Conservation (phyloP, 1,140 invertebrate genomes). For the Eubasilissa regina region DNA sequence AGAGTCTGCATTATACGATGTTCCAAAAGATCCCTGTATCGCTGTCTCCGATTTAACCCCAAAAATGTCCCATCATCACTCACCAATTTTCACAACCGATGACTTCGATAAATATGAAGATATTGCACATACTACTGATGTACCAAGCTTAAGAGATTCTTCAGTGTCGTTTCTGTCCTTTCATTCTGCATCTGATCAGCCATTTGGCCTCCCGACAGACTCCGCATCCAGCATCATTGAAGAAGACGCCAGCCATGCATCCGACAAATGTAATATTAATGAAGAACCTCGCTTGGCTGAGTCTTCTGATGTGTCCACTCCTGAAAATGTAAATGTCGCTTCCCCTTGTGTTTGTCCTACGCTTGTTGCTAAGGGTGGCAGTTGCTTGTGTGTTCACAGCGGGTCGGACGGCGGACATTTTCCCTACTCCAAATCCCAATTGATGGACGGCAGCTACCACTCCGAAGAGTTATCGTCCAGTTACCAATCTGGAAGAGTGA, state of each 20-base stretch:
- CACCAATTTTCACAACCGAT: no score
- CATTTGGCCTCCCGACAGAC: not conserved
- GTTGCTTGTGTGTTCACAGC: slow-evolving; percentile 58
- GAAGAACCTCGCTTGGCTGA: not conserved
- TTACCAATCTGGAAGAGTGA: slow-evolving; percentile 51
- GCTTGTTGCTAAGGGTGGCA: slow-evolving; percentile 56
- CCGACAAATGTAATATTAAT: not conserved
- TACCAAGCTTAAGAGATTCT: not conserved
- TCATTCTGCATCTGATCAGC: slow-evolving; percentile 24
- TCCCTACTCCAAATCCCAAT: slow-evolving; percentile 57
- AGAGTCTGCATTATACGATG: no score
- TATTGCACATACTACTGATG: not conserved
- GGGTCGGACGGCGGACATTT: slow-evolving; percentile 58
- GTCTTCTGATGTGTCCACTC: not conserved
- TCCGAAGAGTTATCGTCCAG: slow-evolving; percentile 58
- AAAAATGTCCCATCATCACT: no score
- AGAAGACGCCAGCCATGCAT: not conserved
- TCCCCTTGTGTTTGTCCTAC: slow-evolving; percentile 43
- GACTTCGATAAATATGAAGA: no score
- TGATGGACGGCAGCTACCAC: slow-evolving; percentile 59
- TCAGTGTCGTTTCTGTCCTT: slow-evolving; percentile 30
- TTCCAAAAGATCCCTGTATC: no score
- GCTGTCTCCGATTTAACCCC: no score
- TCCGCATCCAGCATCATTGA: slow-evolving; percentile 12
- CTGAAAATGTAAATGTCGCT: slow-evolving; percentile 34